Percentiles rank a stretch among this genome's conserved stretches.
These are phyloP conservation scores for rat (Rattus norvegicus) DNA, from an alignment of 2,113 vertebrate genomes.

Conservation along the genomic window DNA sequence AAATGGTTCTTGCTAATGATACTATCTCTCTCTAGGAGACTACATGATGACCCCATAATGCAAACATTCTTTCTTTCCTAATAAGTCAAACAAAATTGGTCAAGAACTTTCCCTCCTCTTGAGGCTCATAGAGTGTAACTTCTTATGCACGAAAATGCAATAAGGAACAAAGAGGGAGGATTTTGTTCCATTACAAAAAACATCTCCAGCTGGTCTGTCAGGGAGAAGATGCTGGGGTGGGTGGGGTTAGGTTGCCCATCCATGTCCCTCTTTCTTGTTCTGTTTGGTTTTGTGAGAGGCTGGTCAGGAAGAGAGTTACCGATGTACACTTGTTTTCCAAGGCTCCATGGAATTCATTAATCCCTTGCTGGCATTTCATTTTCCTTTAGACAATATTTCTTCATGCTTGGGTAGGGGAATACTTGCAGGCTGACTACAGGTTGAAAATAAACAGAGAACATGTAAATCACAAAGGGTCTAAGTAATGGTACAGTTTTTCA, in stretches of 20 bases:
- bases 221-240: not conserved
- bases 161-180: not conserved
- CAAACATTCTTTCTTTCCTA: constrained; percentile 12
- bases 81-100: constrained; percentile 30
- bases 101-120: not conserved
- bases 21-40: not conserved
- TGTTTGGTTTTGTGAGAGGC: not conserved
- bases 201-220: not conserved
- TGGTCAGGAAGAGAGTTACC: not conserved
- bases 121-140: not conserved
- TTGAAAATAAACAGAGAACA: constrained; percentile 63
- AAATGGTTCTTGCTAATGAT: not conserved
- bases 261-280: not conserved
- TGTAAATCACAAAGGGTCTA: constrained; percentile 65
- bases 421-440: constrained; percentile 33
- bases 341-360: constrained; percentile 52
- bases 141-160: not conserved
- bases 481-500: constrained; percentile 59
- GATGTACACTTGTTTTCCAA: constrained; percentile 28
- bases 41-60: not conserved
- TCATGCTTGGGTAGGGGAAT: constrained; percentile 15
- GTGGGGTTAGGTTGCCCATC: not conserved
- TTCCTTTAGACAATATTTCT: constrained; percentile 64
- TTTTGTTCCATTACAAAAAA: not conserved
- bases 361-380: constrained; percentile 35